Evolutionary conservation across 2,113 vertebrate species (phyloP).

Genomic region (Jacana jacana): DNA sequence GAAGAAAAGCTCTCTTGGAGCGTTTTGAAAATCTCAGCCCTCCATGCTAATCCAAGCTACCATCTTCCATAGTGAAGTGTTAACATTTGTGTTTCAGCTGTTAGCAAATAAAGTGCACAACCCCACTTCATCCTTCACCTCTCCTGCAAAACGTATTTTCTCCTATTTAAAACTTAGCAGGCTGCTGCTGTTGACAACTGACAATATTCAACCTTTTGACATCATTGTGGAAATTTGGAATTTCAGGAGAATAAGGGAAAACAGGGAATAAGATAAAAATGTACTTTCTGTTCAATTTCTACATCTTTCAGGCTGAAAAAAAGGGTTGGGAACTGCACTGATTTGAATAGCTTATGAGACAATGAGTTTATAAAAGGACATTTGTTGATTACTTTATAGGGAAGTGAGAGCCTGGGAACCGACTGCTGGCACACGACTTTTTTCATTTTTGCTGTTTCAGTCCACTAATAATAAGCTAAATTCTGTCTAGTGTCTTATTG

Average conservation of each 20-base stretch:
- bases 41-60: background rate
- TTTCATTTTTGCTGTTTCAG: slow-evolving; percentile 10
- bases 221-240: background rate
- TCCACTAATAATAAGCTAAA: background rate
- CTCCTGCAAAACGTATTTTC: background rate
- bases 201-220: background rate
- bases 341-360: slow-evolving; percentile 30
- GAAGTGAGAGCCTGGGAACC: slow-evolving; percentile 22
- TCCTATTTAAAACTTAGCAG: background rate
- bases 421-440: background rate
- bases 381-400: slow-evolving; percentile 31
- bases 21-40: background rate
- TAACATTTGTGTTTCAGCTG: background rate
- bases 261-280: slow-evolving; percentile 1
- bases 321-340: background rate
- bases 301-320: background rate
- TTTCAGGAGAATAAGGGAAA: background rate
- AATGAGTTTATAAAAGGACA: slow-evolving; percentile 31
- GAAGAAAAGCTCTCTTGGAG: background rate
- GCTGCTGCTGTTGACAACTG: background rate
- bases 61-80: background rate
- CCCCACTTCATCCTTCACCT: background rate
- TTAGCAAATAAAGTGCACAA: background rate
- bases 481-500: background rate
- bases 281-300: background rate